A percentile compares a stretch with the other conserved stretches of the same genome.
Evolutionary conservation across 2,888 invertebrate species (phyloP).

Genomic region (Perizoma affinitatum): DNA sequence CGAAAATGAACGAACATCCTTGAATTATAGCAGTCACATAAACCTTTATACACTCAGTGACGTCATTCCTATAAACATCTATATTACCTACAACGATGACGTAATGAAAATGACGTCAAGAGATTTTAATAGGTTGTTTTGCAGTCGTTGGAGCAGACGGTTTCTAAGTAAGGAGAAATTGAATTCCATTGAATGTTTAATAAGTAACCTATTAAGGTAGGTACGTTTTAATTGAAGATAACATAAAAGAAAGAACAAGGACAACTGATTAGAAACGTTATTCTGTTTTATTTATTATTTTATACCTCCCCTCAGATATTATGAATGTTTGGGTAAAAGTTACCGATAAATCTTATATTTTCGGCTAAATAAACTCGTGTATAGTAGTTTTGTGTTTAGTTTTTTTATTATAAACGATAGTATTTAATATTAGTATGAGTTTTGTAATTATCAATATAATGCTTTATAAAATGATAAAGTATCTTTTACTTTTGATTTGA

Average conservation of each 20-base stretch:
- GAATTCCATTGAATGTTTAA: background rate
- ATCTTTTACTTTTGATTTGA: background rate
- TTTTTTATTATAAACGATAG: no score
- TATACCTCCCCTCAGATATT: no score
- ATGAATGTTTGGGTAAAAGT: no score
- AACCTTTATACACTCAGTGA: constrained; percentile 23
- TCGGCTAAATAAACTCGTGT: no score
- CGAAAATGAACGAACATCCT: constrained; percentile 21
- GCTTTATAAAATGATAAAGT: background rate
- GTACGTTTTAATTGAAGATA: no score
- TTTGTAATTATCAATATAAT: no score
- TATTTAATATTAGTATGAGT: no score
- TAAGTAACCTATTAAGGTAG: background rate
- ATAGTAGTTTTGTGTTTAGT: no score
- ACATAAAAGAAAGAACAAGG: no score
- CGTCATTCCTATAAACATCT: constrained; percentile 18
- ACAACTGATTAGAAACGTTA: no score
- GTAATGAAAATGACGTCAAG: constrained; percentile 14
- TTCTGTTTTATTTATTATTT: no score
- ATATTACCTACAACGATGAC: constrained; percentile 12
- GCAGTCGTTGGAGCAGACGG: background rate
- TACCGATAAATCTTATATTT: no score
- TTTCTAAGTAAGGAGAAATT: background rate
- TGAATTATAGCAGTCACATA: constrained; percentile 10
- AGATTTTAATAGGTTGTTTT: background rate